A percentile compares a stretch with the other conserved stretches of the same genome.
phyloP scores from a whole-genome alignment of 2,888 invertebrate genomes.

The Blastobasis lacticolella region DNA sequence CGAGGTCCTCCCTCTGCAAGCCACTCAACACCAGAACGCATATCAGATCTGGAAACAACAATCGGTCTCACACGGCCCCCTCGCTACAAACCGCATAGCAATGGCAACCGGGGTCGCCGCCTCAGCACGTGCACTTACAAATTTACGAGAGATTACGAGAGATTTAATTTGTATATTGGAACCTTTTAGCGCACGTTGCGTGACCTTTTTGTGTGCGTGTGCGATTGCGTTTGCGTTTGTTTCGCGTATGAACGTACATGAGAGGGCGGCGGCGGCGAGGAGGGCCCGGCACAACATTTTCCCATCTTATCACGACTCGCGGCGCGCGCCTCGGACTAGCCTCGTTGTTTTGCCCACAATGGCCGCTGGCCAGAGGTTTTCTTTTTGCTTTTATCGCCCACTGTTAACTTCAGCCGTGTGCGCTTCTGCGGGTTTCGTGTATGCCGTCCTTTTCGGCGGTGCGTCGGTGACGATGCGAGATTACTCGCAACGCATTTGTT shows the following conservation, averaged over 20 bases:
- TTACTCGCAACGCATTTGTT: too few relatives aligned
- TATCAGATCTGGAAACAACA: constrained; percentile 50
- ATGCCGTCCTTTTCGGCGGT: too few relatives aligned
- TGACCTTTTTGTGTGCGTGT: constrained; percentile 36
- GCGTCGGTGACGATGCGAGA: too few relatives aligned
- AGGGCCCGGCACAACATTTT: constrained; percentile 54
- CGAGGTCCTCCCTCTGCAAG: constrained; percentile 56
- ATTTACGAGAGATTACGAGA: not conserved
- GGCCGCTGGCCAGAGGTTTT: not conserved
- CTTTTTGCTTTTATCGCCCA: not conserved
- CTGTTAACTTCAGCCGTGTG: too few relatives aligned
- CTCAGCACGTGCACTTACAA: constrained; percentile 4
- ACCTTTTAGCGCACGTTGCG: constrained; percentile 56
- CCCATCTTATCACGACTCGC: constrained; percentile 34
- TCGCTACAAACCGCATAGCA: too few relatives aligned
- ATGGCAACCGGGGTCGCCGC: too few relatives aligned
- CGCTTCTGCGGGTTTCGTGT: too few relatives aligned
- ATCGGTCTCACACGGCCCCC: too few relatives aligned
- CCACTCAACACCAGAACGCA: constrained; percentile 60
- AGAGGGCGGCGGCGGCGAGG: constrained; percentile 42
- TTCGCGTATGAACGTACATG: constrained; percentile 61
- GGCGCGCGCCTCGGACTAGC: constrained; percentile 2
- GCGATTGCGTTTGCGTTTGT: constrained; percentile 27
- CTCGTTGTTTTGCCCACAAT: constrained; percentile 23
- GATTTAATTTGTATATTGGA: constrained; percentile 26